Evolutionary conservation across 1,140 invertebrate genomes (phyloP).

Genomic region (Lasaia peninsularis): DNA sequence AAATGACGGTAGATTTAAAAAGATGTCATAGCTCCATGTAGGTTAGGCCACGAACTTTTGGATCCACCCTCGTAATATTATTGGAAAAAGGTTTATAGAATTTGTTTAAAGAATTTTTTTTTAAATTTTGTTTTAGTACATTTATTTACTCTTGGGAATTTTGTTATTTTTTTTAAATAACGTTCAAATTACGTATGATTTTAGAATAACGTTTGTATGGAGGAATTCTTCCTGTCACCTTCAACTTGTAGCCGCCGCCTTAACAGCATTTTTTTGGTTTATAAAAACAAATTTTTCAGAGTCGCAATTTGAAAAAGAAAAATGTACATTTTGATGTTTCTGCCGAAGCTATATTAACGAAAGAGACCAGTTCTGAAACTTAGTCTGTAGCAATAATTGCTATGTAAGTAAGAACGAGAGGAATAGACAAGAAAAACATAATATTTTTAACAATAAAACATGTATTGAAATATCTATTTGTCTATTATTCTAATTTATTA

Average conservation of each 20-base stretch:
- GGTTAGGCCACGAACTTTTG: too few relatives aligned
- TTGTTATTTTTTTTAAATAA: background rate
- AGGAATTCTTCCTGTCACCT: too few relatives aligned
- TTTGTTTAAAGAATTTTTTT: too few relatives aligned
- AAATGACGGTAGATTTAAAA: too few relatives aligned
- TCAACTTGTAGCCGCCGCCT: background rate
- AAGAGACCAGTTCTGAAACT: constrained; percentile 49
- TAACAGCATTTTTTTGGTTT: background rate
- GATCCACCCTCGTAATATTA: too few relatives aligned
- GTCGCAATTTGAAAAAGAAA: constrained; percentile 59
- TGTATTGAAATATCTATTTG: constrained; percentile 6
- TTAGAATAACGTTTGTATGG: too few relatives aligned
- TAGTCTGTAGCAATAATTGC: background rate
- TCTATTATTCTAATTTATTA: constrained; percentile 8
- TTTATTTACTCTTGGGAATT: too few relatives aligned
- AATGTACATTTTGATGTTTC: constrained; percentile 65
- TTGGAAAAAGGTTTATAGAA: too few relatives aligned
- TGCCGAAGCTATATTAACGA: constrained; percentile 51
- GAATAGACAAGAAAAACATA: too few relatives aligned
- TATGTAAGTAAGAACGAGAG: too few relatives aligned
- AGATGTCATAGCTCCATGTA: too few relatives aligned
- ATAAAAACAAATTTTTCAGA: constrained; percentile 39
- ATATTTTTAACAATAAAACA: background rate
- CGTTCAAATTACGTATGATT: background rate
- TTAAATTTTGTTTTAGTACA: too few relatives aligned